A percentile compares a stretch with the other conserved stretches of the same genome.
These are phyloP conservation scores for Trachelus tabidus DNA, from an alignment of 2,888 invertebrate species.

Conservation along the genomic window DNA sequence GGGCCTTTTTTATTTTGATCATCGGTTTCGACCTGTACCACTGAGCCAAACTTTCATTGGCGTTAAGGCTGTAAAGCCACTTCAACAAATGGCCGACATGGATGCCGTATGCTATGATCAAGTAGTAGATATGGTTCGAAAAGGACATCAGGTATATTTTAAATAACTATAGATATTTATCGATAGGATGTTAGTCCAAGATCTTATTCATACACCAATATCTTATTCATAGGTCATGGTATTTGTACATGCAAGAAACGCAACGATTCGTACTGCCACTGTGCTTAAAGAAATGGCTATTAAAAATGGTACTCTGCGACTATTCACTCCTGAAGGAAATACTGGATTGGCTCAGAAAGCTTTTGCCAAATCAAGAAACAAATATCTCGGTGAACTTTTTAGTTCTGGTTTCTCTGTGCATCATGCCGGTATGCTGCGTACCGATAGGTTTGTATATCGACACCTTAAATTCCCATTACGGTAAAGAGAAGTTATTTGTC, in stretches of 20 bases:
- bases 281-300: slow-evolving; percentile 85
- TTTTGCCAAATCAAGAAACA: slow-evolving; percentile 81
- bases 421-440: slow-evolving; percentile 94
- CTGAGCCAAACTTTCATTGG: slow-evolving; percentile 92
- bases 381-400: slow-evolving; percentile 85
- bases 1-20: slow-evolving; percentile 95
- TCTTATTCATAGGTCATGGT: slow-evolving; percentile 80
- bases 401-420: slow-evolving; percentile 91
- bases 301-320: slow-evolving; percentile 76
- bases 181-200: not conserved
- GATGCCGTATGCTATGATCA: slow-evolving; percentile 95
- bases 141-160: slow-evolving; percentile 83
- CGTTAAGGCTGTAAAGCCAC: slow-evolving; percentile 75
- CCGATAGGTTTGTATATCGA: slow-evolving; percentile 74
- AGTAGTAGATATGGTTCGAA: slow-evolving; percentile 84
- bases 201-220: slow-evolving; percentile 3
- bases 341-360: slow-evolving; percentile 78
- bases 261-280: slow-evolving; percentile 90
- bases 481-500: not conserved
- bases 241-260: slow-evolving; percentile 97
- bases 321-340: slow-evolving; percentile 76
- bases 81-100: slow-evolving; percentile 81
- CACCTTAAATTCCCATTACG: not conserved
- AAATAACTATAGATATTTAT: not conserved
- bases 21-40: slow-evolving; percentile 95